These are phyloP conservation scores for Motacilla tschutschensis DNA, from an alignment of 2,113 vertebrate genomes.

Conservation along the genomic window DNA sequence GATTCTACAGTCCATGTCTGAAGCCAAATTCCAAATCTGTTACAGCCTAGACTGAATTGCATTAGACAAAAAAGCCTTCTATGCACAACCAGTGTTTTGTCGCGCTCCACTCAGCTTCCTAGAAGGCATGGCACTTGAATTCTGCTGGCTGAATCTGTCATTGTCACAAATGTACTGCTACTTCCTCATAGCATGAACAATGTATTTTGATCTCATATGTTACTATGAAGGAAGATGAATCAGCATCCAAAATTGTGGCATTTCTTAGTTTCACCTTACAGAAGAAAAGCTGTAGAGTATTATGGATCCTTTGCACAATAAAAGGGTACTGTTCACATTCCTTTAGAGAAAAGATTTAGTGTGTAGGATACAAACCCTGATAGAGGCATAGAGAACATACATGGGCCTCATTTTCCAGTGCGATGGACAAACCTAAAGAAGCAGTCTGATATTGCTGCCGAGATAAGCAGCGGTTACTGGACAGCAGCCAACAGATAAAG, in stretches of 20 bases:
- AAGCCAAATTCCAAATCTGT: conserved; percentile 8
- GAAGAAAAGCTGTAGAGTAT: neutral
- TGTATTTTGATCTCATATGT: neutral
- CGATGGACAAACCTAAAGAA: neutral
- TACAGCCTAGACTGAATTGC: neutral
- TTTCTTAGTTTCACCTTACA: neutral
- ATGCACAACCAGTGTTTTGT: neutral
- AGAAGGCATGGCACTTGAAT: neutral
- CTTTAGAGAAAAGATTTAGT: neutral
- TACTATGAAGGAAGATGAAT: neutral
- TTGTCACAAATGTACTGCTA: neutral
- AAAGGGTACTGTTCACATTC: neutral
- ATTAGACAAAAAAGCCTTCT: neutral
- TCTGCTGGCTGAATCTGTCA: neutral
- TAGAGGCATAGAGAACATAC: neutral
- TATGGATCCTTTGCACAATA: neutral
- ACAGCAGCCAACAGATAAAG: conserved; percentile 31
- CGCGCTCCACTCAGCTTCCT: neutral
- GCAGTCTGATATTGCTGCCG: neutral
- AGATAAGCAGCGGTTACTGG: conserved; percentile 32
- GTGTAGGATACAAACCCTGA: neutral
- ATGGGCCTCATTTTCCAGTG: neutral
- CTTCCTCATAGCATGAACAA: neutral
- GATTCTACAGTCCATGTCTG: neutral
- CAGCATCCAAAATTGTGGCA: neutral